These are phyloP conservation scores for Uropetala carovei DNA, from an alignment of 2,888 invertebrate genomes.

Conservation along the genomic window DNA sequence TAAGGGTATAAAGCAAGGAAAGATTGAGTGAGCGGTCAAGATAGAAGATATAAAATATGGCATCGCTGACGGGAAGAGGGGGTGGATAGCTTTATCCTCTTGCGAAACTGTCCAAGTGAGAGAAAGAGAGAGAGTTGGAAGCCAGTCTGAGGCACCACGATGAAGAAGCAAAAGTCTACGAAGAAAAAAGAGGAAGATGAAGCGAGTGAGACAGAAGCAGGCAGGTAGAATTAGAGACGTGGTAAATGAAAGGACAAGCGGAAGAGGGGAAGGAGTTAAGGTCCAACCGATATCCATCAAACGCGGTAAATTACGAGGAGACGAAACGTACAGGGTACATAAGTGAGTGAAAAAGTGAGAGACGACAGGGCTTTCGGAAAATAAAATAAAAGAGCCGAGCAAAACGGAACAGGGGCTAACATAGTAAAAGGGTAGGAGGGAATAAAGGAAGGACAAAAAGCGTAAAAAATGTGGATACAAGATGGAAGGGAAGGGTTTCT, in stretches of 20 bases:
- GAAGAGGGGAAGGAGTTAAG: neutral
- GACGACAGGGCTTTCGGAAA: conserved; percentile 45
- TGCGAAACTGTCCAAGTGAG: neutral
- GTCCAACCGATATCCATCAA: conserved; percentile 4
- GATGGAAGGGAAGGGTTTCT: conserved; percentile 31
- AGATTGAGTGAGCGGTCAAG: conserved; percentile 43
- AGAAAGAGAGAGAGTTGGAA: neutral
- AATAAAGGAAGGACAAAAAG: too few species aligned
- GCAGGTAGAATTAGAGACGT: neutral
- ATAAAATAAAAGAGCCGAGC: neutral
- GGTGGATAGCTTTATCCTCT: conserved; percentile 18
- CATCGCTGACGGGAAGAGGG: neutral
- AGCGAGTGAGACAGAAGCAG: neutral
- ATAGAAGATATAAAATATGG: conserved; percentile 48
- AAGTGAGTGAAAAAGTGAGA: conserved; percentile 31
- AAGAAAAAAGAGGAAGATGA: neutral
- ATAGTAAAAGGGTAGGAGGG: too few species aligned
- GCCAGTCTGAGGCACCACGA: neutral
- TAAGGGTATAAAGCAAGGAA: conserved; percentile 17
- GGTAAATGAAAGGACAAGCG: neutral
- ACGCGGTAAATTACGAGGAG: conserved; percentile 45
- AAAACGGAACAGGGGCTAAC: neutral
- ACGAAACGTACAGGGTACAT: conserved; percentile 11
- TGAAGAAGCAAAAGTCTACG: neutral
- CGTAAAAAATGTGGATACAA: neutral